Base-by-base conservation (phyloP, 2,113 vertebrate genomes). In the Ahaetulla prasina region DNA sequence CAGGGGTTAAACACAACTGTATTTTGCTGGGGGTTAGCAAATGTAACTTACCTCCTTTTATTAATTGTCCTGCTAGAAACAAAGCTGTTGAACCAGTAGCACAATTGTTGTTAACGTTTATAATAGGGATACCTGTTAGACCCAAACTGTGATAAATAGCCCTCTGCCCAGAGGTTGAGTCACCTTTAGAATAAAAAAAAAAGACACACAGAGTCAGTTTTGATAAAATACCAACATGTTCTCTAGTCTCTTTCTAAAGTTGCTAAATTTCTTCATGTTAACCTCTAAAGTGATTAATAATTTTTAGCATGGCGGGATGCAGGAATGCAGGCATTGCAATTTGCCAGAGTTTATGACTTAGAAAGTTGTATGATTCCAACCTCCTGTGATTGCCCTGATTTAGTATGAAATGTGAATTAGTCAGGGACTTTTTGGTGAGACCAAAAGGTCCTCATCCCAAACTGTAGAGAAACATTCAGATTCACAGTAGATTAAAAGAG, bases 41-140 rank as follows among this genome's bases (percentile, higher is more conserved):
- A 49, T 89, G 52, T 43, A 80, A 80, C 98, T 97, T 93, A 99
- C 99, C 98, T 97, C 99, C 99, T 94, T 97, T 98, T 85, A 99
- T 92, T 74, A 99, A 95, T 86, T 99, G 99, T 1, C 97, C 97
- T 50, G 98, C 98, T 98, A 99, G 94, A 95, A 98, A 99, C 94
- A 99, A 97, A 25, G 99, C 99, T 3, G 99, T 99, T 88, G 99
- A 99, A 43, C 99, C 99, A 0, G 98, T 99, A 88, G 99, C 98
- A 95, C 99, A 99, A 97, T 99, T 99, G 96, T 99, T 99, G 97
- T 99, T 99, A 43, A 99, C 98, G 2, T 99, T 99, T 94, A 99
- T 91, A 85, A 99, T 98, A 94, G 99, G 99, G 96, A 99, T 99
- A 74, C 99, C 99, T 0, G 99, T 99, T 87, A 99, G 93, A 39